Evolutionary conservation across 2,888 invertebrate species (phyloP).

Genomic region (Psylliodes chrysocephalus): DNA sequence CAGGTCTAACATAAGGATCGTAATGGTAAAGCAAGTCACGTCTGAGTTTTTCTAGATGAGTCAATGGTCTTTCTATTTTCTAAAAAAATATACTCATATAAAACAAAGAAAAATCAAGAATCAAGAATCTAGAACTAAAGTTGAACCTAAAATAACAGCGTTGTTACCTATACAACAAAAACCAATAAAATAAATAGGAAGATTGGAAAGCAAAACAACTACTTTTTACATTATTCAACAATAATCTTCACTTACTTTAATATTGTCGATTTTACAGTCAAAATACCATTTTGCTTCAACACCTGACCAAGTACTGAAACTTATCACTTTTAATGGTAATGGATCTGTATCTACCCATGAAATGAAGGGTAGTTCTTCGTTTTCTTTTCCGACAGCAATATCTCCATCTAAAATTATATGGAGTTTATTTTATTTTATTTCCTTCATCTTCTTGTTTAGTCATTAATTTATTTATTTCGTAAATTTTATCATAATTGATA

Average conservation of each 20-base stretch:
- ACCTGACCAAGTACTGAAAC: conserved; percentile 75
- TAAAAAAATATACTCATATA: conserved; percentile 48
- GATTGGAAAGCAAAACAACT: too few relatives aligned
- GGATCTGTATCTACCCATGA: conserved; percentile 71
- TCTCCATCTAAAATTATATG: conserved; percentile 67
- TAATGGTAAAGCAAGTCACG: conserved; percentile 66
- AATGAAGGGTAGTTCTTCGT: conserved; percentile 69
- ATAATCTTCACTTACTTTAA: conserved; percentile 29
- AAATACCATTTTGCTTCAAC: conserved; percentile 76
- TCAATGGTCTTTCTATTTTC: conserved; percentile 64
- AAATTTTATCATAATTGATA: too few relatives aligned
- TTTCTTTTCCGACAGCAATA: conserved; percentile 73
- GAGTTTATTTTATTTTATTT: too few relatives aligned
- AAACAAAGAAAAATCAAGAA: too few relatives aligned
- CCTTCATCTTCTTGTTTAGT: too few relatives aligned
- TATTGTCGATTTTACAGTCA: conserved; percentile 67
- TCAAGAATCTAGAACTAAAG: too few relatives aligned
- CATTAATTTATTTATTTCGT: too few relatives aligned
- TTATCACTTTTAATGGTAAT: conserved; percentile 72
- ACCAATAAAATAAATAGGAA: too few relatives aligned
- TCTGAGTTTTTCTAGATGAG: conserved; percentile 67
- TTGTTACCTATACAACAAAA: too few relatives aligned
- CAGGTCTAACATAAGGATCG: conserved; percentile 62
- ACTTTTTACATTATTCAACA: too few relatives aligned
- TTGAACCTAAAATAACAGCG: too few relatives aligned